Conservation (phyloP, 2,888 invertebrate species). For the Pandemis heparana region DNA sequence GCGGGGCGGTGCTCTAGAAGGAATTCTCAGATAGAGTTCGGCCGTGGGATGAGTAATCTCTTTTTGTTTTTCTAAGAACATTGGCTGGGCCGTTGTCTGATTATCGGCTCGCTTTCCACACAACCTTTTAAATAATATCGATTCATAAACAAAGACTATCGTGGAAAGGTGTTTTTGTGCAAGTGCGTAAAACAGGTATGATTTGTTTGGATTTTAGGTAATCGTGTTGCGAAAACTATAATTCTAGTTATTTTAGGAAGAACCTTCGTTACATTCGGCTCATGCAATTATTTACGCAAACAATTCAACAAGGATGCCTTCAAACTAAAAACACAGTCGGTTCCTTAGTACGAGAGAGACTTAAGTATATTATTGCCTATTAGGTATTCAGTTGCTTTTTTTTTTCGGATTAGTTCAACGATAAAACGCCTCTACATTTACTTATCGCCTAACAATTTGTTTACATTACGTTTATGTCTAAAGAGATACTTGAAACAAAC, state of each 20-base stretch:
- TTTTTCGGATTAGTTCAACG: not conserved
- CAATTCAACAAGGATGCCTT: too few species aligned
- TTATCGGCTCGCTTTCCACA: constrained; percentile 73
- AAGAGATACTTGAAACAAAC: constrained; percentile 13
- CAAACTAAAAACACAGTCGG: too few species aligned
- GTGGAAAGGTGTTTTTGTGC: constrained; percentile 46
- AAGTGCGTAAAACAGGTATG: constrained; percentile 39
- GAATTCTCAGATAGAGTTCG: constrained; percentile 83
- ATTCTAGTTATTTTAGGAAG: not conserved
- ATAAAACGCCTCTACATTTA: not conserved
- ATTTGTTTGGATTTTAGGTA: constrained; percentile 18
- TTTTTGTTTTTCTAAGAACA: constrained; percentile 82
- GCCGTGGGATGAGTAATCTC: constrained; percentile 83
- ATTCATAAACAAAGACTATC: constrained; percentile 51
- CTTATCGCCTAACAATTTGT: not conserved
- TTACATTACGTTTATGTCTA: not conserved
- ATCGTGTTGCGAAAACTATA: not conserved
- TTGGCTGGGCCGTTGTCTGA: constrained; percentile 62
- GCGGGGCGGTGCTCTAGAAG: constrained; percentile 72
- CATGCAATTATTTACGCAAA: too few species aligned
- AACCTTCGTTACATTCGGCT: too few species aligned
- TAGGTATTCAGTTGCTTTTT: too few species aligned
- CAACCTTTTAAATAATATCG: constrained; percentile 57
- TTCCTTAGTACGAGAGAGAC: too few species aligned
- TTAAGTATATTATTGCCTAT: too few species aligned